A percentile compares a stretch with the other conserved stretches of the same genome.
phyloP scores from a whole-genome alignment of 2,113 vertebrate genomes.

The Mus pahari region DNA sequence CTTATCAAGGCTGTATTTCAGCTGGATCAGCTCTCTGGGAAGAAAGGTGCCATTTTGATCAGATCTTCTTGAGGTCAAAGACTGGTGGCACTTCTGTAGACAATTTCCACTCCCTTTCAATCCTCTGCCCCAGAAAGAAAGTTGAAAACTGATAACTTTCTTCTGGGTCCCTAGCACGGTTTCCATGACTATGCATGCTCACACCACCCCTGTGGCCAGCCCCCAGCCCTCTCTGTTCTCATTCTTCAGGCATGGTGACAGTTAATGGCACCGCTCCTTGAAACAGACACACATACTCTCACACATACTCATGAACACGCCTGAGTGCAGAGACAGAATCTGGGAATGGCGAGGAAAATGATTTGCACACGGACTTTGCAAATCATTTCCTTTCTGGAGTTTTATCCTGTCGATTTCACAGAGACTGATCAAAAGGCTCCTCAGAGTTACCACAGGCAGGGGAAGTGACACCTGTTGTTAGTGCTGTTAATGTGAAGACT shows the following conservation, averaged over 20 bases:
- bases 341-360: neutral
- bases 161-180: neutral
- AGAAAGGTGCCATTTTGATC: neutral
- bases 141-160: neutral
- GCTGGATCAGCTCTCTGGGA: neutral
- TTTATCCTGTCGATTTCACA: conserved; percentile 28
- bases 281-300: neutral
- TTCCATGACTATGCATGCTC: neutral
- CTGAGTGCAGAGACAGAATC: neutral
- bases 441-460: no score
- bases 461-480: neutral
- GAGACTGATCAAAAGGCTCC: neutral
- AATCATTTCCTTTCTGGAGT: neutral
- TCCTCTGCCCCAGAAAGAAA: neutral
- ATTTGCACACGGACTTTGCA: neutral
- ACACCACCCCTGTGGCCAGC: neutral
- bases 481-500: neutral
- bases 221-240: neutral
- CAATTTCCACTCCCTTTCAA: neutral
- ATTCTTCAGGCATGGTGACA: neutral
- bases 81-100: neutral
- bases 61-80: neutral
- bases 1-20: neutral
- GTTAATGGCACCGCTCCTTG: neutral
- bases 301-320: neutral